Conservation (phyloP, 1,140 invertebrate genomes). For the Ephestia elutella region DNA sequence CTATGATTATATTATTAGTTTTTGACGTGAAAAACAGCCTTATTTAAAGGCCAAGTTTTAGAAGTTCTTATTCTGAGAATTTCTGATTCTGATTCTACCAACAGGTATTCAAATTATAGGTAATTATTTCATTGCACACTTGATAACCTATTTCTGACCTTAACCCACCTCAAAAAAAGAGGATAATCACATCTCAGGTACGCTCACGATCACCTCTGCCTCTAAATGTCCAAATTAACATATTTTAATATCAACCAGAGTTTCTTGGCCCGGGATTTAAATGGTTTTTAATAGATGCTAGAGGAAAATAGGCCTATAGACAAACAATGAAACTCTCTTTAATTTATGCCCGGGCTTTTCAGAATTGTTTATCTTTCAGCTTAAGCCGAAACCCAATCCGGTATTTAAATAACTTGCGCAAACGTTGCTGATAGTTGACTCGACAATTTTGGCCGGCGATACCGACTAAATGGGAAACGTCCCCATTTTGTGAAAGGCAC, state of each 20-base stretch:
- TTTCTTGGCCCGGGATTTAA: constrained; percentile 5
- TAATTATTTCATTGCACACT: no score
- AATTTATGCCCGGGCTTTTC: neutral
- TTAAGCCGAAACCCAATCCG: neutral
- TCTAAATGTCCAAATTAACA: constrained; percentile 19
- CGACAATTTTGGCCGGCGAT: neutral
- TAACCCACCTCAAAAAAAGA: neutral
- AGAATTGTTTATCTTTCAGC: neutral
- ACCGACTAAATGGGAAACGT: no score
- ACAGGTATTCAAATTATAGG: no score
- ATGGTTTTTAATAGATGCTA: neutral
- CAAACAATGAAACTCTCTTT: no score
- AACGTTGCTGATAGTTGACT: neutral
- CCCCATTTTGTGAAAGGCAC: no score
- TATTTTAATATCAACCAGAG: constrained; percentile 18
- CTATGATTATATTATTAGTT: no score
- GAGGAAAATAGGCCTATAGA: no score
- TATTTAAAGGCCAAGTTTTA: no score
- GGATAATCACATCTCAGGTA: neutral
- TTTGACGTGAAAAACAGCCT: no score
- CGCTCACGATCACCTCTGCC: neutral
- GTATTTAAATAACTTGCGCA: neutral
- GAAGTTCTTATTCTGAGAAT: no score
- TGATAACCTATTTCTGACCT: neutral
- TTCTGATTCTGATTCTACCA: no score